Percentiles rank a stretch among this genome's conserved stretches.
Evolutionary conservation across 2,888 invertebrate species (phyloP).

Genomic region (Griposia aprilina): DNA sequence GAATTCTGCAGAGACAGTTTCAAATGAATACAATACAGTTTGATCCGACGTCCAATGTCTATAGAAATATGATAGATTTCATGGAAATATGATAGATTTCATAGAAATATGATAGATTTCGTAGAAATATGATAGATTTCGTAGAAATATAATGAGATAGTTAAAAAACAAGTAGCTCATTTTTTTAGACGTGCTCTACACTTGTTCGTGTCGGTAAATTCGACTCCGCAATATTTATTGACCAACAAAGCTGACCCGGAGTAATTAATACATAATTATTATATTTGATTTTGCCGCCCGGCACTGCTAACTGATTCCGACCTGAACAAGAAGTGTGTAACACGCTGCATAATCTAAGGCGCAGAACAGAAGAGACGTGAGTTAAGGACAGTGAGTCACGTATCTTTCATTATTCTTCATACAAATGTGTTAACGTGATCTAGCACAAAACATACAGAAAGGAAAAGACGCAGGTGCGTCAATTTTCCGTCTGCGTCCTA

Average conservation of each 20-base stretch:
- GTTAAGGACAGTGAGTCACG: neutral
- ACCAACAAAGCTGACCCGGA: neutral
- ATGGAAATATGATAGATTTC: neutral
- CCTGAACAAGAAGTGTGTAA: neutral
- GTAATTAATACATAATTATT: neutral
- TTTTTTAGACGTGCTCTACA: neutral
- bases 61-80: neutral
- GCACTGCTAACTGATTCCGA: neutral
- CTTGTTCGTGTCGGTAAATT: neutral
- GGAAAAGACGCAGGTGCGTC: no score
- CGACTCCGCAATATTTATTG: neutral
- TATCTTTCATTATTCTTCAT: neutral
- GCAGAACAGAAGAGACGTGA: neutral
- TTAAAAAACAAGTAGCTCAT: neutral
- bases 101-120: neutral
- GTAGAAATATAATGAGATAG: neutral
- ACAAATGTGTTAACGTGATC: no score
- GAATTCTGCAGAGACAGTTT: conserved; percentile 9
- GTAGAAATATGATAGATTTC: neutral
- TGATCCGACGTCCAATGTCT: neutral
- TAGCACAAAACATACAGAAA: no score
- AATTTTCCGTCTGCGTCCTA: no score
- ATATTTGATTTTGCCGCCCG: neutral
- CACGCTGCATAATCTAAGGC: neutral
- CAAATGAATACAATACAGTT: conserved; percentile 24